Evolutionary conservation across 2,797 vertebrate genomes (phyloP), one percentile per base, ranked within the genome.

Genomic region (Lacerta bilineata): DNA sequence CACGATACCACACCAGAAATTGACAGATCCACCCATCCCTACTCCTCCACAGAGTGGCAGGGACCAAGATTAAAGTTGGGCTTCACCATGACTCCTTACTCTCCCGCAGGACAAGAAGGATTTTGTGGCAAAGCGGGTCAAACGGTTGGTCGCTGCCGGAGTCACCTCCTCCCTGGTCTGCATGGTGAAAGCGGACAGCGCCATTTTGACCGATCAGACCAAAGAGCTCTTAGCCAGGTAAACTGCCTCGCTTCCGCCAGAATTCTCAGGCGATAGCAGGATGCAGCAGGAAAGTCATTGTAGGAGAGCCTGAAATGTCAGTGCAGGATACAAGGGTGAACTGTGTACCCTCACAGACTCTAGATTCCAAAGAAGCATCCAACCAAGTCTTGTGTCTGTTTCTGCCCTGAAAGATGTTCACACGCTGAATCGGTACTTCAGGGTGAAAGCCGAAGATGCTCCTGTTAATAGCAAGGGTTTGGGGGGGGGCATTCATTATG

Each of bases 181-280:
- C 94, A 99, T 99, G 99, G 98, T 99, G 88, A 99, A 98, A 94
- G 98, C 97, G 0, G 99, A 99, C 94, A 99, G 87, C 41, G 96
- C 97, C 71, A 97, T 99, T 71, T 96, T 99, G 91, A 99, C 99
- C 0, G 97, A 99, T 94, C 98, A 99, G 96, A 99, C 98, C 92
- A 99, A 99, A 91, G 98, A 99, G 92, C 95, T 99, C 96, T 95
- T 99, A 2, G 94, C 98, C 94, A 98, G 98, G 99, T 99, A 88
- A 50, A 55, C 61, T 27, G 3, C 0, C 23, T 79, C 61, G 2
- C 8, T n/a, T 8, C 8, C 3, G 36, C 1, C 61, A 8, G 36
- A 27, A 50, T 18, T 27, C 13, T 11, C 43, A 29, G 43, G 41
- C 17, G 4, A 82, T 29, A 3, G 25, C 11, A n/a, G 59, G 23